Conservation (phyloP, 2,113 vertebrate genomes). For the Chelonoidis abingdonii region DNA sequence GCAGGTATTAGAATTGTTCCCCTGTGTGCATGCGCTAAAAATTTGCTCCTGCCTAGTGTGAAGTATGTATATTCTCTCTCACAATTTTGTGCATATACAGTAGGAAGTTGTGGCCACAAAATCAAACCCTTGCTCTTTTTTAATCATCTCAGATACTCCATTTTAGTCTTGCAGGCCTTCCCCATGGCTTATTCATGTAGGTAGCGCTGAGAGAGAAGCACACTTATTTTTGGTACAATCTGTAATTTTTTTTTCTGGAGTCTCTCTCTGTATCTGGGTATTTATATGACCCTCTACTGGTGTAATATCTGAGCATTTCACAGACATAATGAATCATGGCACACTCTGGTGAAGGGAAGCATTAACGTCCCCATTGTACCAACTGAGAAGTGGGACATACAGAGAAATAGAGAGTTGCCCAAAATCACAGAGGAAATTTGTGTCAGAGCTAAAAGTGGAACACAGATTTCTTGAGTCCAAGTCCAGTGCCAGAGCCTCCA, state of each 20-base stretch:
- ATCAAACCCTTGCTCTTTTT: background rate
- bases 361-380: background rate
- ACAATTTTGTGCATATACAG: background rate
- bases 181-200: background rate
- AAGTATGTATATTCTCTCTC: rapidly evolving
- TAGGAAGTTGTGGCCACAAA: background rate
- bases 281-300: background rate
- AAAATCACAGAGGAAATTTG: constrained; percentile 23
- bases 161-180: background rate
- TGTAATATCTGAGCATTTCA: background rate
- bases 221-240: background rate
- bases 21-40: background rate
- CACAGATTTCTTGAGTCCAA: constrained; percentile 1
- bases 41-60: background rate
- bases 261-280: background rate
- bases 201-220: background rate
- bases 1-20: background rate
- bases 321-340: constrained; percentile 17
- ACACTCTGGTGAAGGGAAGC: background rate
- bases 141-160: background rate
- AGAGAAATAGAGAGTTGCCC: background rate
- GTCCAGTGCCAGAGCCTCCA: background rate
- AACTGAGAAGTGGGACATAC: background rate
- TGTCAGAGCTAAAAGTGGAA: constrained; percentile 48
- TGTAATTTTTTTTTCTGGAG: background rate